phyloP scores from a whole-genome alignment of 2,888 invertebrate genomes.

The Tetramorium bicarinatum region DNA sequence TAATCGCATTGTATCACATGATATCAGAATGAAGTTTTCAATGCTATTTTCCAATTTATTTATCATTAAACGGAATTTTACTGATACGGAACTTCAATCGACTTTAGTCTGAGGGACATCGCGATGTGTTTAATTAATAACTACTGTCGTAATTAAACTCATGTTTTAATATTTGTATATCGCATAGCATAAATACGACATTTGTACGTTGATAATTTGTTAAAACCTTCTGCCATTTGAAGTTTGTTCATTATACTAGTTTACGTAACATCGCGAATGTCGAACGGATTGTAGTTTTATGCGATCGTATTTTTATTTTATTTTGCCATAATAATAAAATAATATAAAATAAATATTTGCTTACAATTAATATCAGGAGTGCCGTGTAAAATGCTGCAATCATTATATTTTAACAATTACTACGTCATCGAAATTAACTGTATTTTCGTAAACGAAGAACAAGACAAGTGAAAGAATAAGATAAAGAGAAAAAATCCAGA shows the following conservation, averaged over 20 bases:
- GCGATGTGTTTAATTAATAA: conserved; percentile 18
- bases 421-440: neutral
- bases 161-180: conserved; percentile 9
- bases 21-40: conserved; percentile 12
- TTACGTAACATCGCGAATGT: neutral
- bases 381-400: neutral
- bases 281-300: neutral
- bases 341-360: neutral
- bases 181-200: neutral
- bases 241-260: neutral
- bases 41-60: conserved; percentile 20
- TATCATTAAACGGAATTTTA: conserved; percentile 26
- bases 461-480: neutral
- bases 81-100: neutral
- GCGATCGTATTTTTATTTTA: neutral
- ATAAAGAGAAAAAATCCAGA: neutral
- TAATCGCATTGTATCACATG: conserved; percentile 1
- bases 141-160: conserved; percentile 21
- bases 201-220: conserved; percentile 2
- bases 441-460: neutral
- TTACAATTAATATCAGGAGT: neutral
- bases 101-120: neutral
- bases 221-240: neutral
- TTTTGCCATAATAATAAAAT: neutral
- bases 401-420: neutral